phyloP scores from a whole-genome alignment of 2,888 invertebrate genomes.

The Octodonta nipae region DNA sequence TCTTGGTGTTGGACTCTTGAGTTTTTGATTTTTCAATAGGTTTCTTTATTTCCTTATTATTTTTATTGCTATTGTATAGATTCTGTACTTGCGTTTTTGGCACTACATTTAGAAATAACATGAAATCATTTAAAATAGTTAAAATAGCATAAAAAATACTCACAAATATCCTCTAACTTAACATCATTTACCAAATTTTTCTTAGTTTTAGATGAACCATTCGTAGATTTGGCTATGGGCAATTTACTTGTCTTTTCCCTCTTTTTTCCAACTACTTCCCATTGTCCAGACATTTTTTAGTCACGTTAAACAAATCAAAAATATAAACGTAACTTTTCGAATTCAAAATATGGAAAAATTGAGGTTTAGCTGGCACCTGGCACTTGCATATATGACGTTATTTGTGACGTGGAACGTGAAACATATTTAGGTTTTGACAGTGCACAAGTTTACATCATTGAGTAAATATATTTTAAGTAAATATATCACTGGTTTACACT shows the following conservation, averaged over 20 bases:
- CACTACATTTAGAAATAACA: slow-evolving; percentile 36
- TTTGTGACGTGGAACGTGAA: no score
- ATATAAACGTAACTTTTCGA: no score
- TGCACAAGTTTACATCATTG: no score
- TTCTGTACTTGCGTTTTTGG: slow-evolving; percentile 55
- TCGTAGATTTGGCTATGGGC: slow-evolving; percentile 35
- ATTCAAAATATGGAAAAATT: no score
- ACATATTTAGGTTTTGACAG: no score
- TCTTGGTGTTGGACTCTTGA: slow-evolving; percentile 16
- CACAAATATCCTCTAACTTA: slow-evolving; percentile 66
- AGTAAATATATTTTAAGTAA: no score
- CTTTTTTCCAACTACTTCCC: slow-evolving; percentile 61
- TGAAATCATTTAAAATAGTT: background rate
- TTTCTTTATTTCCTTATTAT: slow-evolving; percentile 47
- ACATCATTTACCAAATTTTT: slow-evolving; percentile 32
- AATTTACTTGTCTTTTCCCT: slow-evolving; percentile 41
- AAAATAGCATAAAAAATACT: slow-evolving; percentile 29
- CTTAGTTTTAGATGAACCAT: slow-evolving; percentile 35
- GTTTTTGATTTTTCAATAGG: slow-evolving; percentile 32
- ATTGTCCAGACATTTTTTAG: slow-evolving; percentile 43
- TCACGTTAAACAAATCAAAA: background rate
- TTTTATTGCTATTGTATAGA: slow-evolving; percentile 49
- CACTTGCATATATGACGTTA: no score
- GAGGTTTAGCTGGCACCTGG: no score
- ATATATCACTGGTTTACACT: no score